A percentile compares a stretch with the other conserved stretches of the same genome.
These are phyloP conservation scores for Leptatherina wallacei DNA, from an alignment of 2,797 vertebrate species.

Conservation along the genomic window DNA sequence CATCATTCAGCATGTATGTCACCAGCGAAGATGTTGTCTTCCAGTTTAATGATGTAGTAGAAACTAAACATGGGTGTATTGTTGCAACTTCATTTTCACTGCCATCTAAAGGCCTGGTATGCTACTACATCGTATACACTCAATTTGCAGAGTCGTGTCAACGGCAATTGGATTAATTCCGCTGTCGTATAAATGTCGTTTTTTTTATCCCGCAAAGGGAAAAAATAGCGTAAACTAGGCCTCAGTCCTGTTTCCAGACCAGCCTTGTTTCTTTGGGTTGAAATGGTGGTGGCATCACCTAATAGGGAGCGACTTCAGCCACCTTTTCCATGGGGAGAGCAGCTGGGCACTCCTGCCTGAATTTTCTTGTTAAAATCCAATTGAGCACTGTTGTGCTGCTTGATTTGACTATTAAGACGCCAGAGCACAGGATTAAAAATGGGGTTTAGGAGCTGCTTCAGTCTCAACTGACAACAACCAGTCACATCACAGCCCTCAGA, in stretches of 20 bases:
- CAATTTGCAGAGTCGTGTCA: too few relatives aligned
- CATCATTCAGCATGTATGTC: too few relatives aligned
- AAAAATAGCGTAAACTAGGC: too few relatives aligned
- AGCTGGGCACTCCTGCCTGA: constrained; percentile 41
- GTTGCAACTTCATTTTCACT: too few relatives aligned
- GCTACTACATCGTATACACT: too few relatives aligned
- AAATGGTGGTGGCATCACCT: constrained; percentile 27
- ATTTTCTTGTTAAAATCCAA: constrained; percentile 65
- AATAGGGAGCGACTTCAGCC: constrained; percentile 41
- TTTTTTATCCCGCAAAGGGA: too few relatives aligned
- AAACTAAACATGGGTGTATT: too few relatives aligned
- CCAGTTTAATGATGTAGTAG: too few relatives aligned
- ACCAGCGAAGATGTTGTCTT: too few relatives aligned
- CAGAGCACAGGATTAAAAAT: constrained; percentile 58
- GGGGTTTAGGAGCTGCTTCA: constrained; percentile 53
- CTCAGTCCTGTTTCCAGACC: constrained; percentile 1
- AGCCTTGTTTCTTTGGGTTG: constrained; percentile 7
- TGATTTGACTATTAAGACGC: constrained; percentile 69
- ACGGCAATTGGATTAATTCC: too few relatives aligned
- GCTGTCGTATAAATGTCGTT: too few relatives aligned
- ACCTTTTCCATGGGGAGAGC: constrained; percentile 59
- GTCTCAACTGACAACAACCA: constrained; percentile 30
- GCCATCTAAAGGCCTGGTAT: too few relatives aligned
- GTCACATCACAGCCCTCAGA: constrained; percentile 12
- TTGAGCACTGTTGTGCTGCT: constrained; percentile 59